phyloP scores from a whole-genome alignment of 2,888 invertebrate genomes.

The Polyommatus iphigenia region DNA sequence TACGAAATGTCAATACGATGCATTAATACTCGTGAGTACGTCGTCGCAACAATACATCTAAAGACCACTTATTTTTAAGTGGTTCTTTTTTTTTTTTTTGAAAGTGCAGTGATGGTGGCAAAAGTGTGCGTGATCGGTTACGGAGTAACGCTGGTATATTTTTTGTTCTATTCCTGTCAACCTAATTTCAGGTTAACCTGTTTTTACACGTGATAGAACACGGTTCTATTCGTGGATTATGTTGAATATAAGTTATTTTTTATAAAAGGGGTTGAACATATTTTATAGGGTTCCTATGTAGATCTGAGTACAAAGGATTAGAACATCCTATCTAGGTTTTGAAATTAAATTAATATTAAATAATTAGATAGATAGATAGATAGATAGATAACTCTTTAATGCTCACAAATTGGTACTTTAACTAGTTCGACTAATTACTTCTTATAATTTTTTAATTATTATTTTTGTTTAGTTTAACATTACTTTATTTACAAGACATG shows the following conservation, averaged over 20 bases:
- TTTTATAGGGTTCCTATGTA: too few relatives aligned
- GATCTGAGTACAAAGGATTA: too few relatives aligned
- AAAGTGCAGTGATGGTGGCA: constrained; percentile 54
- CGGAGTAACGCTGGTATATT: constrained; percentile 51
- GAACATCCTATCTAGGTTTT: too few relatives aligned
- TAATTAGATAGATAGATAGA: too few relatives aligned
- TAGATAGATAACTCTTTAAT: too few relatives aligned
- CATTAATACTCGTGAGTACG: constrained; percentile 57
- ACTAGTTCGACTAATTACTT: too few relatives aligned
- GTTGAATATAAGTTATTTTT: background rate
- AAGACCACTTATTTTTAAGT: background rate
- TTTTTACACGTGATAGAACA: constrained; percentile 40
- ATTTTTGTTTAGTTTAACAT: too few relatives aligned
- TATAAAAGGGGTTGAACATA: background rate
- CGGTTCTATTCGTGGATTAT: constrained; percentile 23
- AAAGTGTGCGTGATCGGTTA: constrained; percentile 53
- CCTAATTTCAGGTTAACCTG: constrained; percentile 43
- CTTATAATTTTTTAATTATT: too few relatives aligned
- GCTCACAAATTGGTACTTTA: too few relatives aligned
- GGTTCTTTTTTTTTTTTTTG: constrained; percentile 20
- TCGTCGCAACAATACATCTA: constrained; percentile 12
- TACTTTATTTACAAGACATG: too few relatives aligned
- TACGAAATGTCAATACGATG: constrained; percentile 77
- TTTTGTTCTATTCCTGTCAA: constrained; percentile 47
- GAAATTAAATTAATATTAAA: too few relatives aligned